phyloP scores from a whole-genome alignment of 2,113 vertebrate genomes.

The Phasianus colchicus region DNA sequence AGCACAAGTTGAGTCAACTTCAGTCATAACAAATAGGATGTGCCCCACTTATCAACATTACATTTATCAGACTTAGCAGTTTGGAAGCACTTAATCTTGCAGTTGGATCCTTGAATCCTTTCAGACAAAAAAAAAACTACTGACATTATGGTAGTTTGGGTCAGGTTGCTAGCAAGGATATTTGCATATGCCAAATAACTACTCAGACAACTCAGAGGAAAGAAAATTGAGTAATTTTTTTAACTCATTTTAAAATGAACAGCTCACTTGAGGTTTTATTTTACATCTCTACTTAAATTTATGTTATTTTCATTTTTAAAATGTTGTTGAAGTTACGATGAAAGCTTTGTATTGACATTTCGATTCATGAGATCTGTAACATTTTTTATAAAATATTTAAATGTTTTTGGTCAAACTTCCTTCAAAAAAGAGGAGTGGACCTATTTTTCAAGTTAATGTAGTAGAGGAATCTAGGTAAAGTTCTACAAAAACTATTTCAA shows the following conservation, averaged over 20 bases:
- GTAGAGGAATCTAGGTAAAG: not conserved
- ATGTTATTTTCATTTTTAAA: not conserved
- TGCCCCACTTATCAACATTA: not conserved
- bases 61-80: not conserved
- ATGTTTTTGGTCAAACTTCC: not conserved
- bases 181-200: not conserved
- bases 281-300: not conserved
- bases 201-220: not conserved
- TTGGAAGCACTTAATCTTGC: not conserved
- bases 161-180: not conserved
- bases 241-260: not conserved
- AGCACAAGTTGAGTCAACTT: not conserved
- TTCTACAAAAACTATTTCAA: not conserved
- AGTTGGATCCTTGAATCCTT: not conserved
- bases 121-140: not conserved
- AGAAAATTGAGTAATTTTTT: not conserved
- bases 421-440: not conserved
- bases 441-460: not conserved
- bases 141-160: not conserved
- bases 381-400: not conserved
- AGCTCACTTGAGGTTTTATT: not conserved
- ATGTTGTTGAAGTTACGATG: not conserved
- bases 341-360: not conserved
- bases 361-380: not conserved
- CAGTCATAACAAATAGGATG: slow-evolving; percentile 22